phyloP scores from a whole-genome alignment of 2,888 invertebrate species.

The Lochmaea crataegi region DNA sequence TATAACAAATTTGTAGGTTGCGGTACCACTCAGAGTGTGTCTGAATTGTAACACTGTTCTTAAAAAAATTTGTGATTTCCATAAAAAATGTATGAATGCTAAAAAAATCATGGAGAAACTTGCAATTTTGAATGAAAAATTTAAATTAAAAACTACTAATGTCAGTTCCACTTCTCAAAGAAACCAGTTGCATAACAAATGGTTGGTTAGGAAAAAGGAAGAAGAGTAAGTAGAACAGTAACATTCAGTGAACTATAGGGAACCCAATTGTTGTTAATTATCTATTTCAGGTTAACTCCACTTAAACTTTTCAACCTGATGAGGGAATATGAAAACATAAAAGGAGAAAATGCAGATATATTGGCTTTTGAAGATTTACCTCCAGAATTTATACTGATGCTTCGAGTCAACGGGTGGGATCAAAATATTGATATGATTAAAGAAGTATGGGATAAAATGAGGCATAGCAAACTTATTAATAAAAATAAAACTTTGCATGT shows the following conservation, averaged over 20 bases:
- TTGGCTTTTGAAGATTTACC: not conserved
- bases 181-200: not conserved
- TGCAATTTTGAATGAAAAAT: slow-evolving; percentile 4
- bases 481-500: not conserved
- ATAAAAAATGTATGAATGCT: not conserved
- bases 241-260: no score
- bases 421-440: not conserved
- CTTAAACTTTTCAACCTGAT: not conserved
- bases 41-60: slow-evolving; percentile 8
- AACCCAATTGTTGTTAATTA: not conserved
- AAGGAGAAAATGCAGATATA: not conserved
- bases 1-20: slow-evolving; percentile 1
- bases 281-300: not conserved
- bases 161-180: not conserved
- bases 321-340: not conserved
- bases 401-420: not conserved
- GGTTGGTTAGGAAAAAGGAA: not conserved
- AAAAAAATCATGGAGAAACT: slow-evolving; percentile 11
- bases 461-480: not conserved
- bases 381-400: not conserved
- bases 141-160: not conserved
- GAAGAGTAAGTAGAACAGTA: not conserved
- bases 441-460: not conserved
- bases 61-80: slow-evolving; percentile 7
- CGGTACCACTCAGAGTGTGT: slow-evolving; percentile 11